phyloP scores from a whole-genome alignment of 2,888 invertebrate genomes.

The Callimorpha dominula region DNA sequence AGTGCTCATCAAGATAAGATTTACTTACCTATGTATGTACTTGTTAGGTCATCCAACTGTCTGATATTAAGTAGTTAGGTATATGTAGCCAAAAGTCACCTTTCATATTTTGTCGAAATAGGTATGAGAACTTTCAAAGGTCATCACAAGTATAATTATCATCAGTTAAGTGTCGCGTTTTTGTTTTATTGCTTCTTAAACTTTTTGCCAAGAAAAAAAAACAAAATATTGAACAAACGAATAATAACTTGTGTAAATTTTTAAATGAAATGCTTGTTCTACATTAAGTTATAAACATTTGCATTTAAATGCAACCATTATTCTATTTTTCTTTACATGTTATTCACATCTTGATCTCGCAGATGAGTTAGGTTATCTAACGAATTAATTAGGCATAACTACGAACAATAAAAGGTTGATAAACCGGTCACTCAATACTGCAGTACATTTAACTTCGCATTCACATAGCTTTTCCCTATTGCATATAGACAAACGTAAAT shows the following conservation, averaged over 20 bases:
- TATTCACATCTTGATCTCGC: neutral
- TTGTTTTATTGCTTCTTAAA: neutral
- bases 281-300: neutral
- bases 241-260: neutral
- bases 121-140: neutral
- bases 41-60: conserved; percentile 35
- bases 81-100: neutral
- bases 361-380: conserved; percentile 1
- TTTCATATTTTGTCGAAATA: neutral
- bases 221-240: too few relatives aligned
- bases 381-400: neutral
- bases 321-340: neutral
- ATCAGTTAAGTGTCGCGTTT: neutral
- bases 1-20: conserved; percentile 41
- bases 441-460: neutral
- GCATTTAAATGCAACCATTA: neutral
- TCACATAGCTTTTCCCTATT: neutral
- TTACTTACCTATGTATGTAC: conserved; percentile 23
- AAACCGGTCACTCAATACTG: neutral
- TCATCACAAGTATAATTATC: neutral
- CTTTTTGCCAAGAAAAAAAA: neutral
- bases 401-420: neutral
- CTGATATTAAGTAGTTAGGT: neutral
- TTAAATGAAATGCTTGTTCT: neutral
- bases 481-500: conserved; percentile 1